Evolutionary conservation across 2,888 invertebrate genomes (phyloP), one percentile per base, ranked within the genome.

Genomic region (Leptothorax acervorum): DNA sequence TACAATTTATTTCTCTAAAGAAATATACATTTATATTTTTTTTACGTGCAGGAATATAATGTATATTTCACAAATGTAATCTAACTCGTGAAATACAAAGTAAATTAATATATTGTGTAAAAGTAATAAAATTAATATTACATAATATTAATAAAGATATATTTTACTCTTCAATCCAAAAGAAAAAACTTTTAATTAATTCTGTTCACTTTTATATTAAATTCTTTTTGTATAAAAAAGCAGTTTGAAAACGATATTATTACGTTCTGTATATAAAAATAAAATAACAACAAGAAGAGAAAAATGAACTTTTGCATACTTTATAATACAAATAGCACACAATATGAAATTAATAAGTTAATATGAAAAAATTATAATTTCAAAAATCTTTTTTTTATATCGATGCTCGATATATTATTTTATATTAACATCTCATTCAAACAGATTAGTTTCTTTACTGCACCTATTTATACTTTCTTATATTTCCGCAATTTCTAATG

Each of bases 181-280:
- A 31, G 12, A 9, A 15, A 42, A 31, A 42, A 18, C 9, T 6
- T 15, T n/a, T 35, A 9, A 39, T 39, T 78, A 55, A 55, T 42
- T 45, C 45, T 42, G 3, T 15, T 11, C 15, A 12, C n/a, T 75
- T 75, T 62, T 23, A 75, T 48, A 63, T 48, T 63, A 23, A 63
- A 39, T 39, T 39, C 1, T 42, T 28, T 12, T 48, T 48, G 12
- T 42, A 31, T 45, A 12, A 18, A 60, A 18, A 8, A 63, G 18
- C 48, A 15, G 23, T 75, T 31, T 28, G 2, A 0, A 63, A n/a
- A 12, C 3, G 15, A 73, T 23, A 3, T 18, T 70, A 23, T 42
- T 11, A 12, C 5, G 15, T 48, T 35, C 15, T 4, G 42, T 11
- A 0, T 9, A 12, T 1, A 55, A 48, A 48, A 48, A 35, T 23